These are phyloP conservation scores for Adrianichthys oophorus DNA, from an alignment of 2,797 vertebrate genomes.

Conservation along the genomic window DNA sequence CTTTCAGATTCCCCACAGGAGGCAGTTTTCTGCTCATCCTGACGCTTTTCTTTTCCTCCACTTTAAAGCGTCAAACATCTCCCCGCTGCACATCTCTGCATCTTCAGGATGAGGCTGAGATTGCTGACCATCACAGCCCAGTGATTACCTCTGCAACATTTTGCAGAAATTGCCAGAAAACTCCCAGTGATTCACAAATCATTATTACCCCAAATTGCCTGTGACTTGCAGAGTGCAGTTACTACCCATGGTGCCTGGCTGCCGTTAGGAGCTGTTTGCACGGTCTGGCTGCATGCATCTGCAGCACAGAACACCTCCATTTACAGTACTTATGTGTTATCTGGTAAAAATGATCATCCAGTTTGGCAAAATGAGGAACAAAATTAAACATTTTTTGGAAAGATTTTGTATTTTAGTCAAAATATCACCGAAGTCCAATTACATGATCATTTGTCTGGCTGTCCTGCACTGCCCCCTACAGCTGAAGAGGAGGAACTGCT, in stretches of 20 bases:
- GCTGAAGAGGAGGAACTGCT: conserved; percentile 14
- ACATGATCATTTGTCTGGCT: not conserved
- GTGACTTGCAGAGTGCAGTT: conserved; percentile 43
- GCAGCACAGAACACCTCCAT: conserved; percentile 4
- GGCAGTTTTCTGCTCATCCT: conserved; percentile 48
- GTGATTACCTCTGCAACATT: conserved; percentile 61
- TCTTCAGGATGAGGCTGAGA: conserved; percentile 54
- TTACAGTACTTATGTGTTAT: not conserved
- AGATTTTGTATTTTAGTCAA: not conserved
- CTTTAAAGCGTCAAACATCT: conserved; percentile 39
- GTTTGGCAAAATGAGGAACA: too few relatives aligned
- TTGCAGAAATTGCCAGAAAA: conserved; percentile 57
- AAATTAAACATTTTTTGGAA: too few relatives aligned
- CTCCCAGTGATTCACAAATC: conserved; percentile 44
- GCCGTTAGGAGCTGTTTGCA: conserved; percentile 22
- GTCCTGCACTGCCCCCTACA: conserved; percentile 64
- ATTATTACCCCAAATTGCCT: conserved; percentile 57
- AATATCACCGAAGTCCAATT: conserved; percentile 8
- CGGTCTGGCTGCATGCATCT: conserved; percentile 8
- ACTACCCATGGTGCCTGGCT: conserved; percentile 37
- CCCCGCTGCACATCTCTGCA: conserved; percentile 43
- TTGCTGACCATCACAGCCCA: conserved; percentile 61
- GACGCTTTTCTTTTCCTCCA: conserved; percentile 15
- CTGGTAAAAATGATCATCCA: too few relatives aligned
- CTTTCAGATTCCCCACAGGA: conserved; percentile 36